Base-by-base conservation (phyloP, 2,113 vertebrate genomes). In the Leptocoma aspasia region DNA sequence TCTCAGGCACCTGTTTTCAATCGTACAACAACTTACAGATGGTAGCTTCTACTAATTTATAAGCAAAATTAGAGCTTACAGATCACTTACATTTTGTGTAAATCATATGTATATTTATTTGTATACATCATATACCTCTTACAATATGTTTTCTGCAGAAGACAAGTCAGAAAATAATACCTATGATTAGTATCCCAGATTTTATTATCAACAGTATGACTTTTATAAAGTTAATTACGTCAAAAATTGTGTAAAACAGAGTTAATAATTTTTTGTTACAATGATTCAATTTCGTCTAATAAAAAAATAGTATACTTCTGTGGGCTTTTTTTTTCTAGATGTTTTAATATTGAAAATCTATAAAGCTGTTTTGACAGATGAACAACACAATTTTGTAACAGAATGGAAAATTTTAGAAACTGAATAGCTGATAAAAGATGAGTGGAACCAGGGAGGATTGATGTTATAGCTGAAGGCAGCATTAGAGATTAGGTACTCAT, bases 401-500 rank as follows among this genome's bases (percentile, higher is more conserved):
- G 81, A 89, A 87, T 96, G 93, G 92, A 97, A 95, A 92, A 95
- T 92, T 97, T 66, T 18, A 68, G 92, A 92, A 94, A 95, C 81
- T 87, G 91, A 95, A 57, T 92, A 95, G 87, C 61, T 97, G 96
- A 97, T 96, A 98, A 97, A 97, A 96, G 95, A 97, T 96, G 93
- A 97, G 87, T 94, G 83, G 83, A 92, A 94, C 72, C 82, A 92
- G 88, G 93, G 77, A 98, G 95, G 96, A 96, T 56, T 98, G 97
- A 97, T 97, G 96, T 95, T 97, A 82, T 85, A 96, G 90, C 94
- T 96, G 80, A 97, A 98, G 96, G 95, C 94, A 97, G 80, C 88
- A 86, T 97, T 97, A 89, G 61, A 97, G 97, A 97, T 97, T 97
- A 97, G 97, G 95, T 86, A 94, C 84, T 97, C 97, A 97, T 96